phyloP scores from a whole-genome alignment of 2,113 vertebrate species.

The Corythoichthys intestinalis region DNA sequence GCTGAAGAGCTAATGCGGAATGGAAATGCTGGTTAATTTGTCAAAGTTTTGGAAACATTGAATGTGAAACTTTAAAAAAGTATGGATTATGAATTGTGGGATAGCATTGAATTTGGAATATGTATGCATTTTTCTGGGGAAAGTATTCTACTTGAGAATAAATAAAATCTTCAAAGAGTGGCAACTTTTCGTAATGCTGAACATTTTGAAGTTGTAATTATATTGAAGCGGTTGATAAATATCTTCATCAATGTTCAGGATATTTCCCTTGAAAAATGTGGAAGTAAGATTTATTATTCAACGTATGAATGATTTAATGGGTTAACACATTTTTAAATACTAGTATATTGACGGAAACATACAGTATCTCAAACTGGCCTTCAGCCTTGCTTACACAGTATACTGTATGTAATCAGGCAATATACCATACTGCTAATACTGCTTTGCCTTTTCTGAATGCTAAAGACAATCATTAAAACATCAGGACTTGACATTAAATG shows the following conservation, averaged over 20 bases:
- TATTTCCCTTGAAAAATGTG: no score
- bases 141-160: not conserved
- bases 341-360: not conserved
- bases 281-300: not conserved
- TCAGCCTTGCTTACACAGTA: not conserved
- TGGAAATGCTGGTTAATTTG: no score
- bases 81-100: no score
- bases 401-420: not conserved
- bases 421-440: not conserved
- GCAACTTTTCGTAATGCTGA: not conserved
- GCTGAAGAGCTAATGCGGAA: not conserved
- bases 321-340: not conserved
- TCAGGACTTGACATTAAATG: conserved; percentile 11
- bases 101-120: not conserved
- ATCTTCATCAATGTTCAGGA: no score
- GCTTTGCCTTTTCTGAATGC: conserved; percentile 5
- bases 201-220: no score
- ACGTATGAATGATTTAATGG: not conserved
- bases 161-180: not conserved
- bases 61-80: no score
- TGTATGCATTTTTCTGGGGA: not conserved
- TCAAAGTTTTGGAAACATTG: no score
- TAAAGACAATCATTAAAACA: conserved; percentile 8
- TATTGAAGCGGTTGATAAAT: no score
- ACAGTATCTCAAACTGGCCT: not conserved